These are phyloP conservation scores for Octomys mimax DNA, from an alignment of 2,797 vertebrate species.

Conservation along the genomic window DNA sequence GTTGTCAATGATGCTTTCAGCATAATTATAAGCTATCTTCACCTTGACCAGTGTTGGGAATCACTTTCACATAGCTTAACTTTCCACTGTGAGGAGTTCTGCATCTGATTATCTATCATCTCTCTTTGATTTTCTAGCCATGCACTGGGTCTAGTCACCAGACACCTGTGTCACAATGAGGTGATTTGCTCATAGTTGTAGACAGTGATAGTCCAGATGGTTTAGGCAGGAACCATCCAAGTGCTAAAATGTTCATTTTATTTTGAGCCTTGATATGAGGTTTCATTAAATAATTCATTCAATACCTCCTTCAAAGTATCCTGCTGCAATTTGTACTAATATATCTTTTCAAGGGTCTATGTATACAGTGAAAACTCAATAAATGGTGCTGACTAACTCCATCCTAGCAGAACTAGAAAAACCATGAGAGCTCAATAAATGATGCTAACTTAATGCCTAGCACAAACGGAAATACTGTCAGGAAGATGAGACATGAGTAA, in stretches of 20 bases:
- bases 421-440: slow-evolving; percentile 58
- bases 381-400: slow-evolving; percentile 59
- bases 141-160: slow-evolving; percentile 39
- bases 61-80: slow-evolving; percentile 44
- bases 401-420: slow-evolving; percentile 49
- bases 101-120: slow-evolving; percentile 66
- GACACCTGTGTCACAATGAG: slow-evolving; percentile 15
- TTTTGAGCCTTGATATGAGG: slow-evolving; percentile 73
- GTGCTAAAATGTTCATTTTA: slow-evolving; percentile 60
- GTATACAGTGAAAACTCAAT: slow-evolving; percentile 52
- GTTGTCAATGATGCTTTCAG: neutral
- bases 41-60: neutral
- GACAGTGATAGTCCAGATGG: slow-evolving; percentile 67
- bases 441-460: slow-evolving; percentile 42
- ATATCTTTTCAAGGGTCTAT: slow-evolving; percentile 69
- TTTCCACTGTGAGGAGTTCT: neutral
- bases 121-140: slow-evolving; percentile 66
- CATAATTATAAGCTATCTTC: neutral
- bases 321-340: slow-evolving; percentile 29
- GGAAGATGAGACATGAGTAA: neutral
- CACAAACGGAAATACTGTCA: slow-evolving; percentile 54
- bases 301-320: slow-evolving; percentile 49
- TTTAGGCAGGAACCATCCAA: slow-evolving; percentile 46
- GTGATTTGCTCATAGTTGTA: slow-evolving; percentile 57
- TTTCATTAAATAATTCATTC: slow-evolving; percentile 83